Evolutionary conservation across 2,888 invertebrate genomes (phyloP), one percentile per base, ranked within the genome.

Genomic region (Xanthostigma xanthostigma): DNA sequence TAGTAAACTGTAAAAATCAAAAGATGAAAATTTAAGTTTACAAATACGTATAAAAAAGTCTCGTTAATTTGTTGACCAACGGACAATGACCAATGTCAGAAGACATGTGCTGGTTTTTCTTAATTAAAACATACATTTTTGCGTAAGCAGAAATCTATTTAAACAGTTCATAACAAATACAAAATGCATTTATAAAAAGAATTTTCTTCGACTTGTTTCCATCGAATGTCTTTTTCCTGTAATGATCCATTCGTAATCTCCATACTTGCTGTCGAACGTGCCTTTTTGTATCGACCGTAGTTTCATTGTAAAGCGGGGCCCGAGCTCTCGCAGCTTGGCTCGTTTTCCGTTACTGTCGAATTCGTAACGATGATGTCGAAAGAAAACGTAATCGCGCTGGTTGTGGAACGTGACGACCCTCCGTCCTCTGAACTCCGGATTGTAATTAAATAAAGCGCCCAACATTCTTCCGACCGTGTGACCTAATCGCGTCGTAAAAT

Each of bases 311-410:
- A 99, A 98, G 55, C 96, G 73, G 0, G 98, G 98, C 0, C 98
- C 98, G n/a, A 98, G 68, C 67, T 99, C 98, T 49, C 87, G 79
- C 37, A 98, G 71, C 57, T 76, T 81, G 0, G 83, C 80, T 13
- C 75, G 75, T 58, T 79, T 80, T 1, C 82, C 81, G 51, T 89
- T 85, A 48, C 79, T 75, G 54, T 89, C 84, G 67, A 95, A 94
- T 60, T 91, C 88, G 65, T 95, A 94, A 55, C 88, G 88, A 56
- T 98, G 96, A 68, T 98, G 96, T 49, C 98, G 79, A 65, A 99
- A 96, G 71, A 99, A 98, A 58, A 98, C 91, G 64, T 89, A 98
- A 71, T 99, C 98, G 51, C 98, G 75, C 66, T 99, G 98, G 71
- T 99, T 98, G 68, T 99, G 98, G 66, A 99, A 96, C 35, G 97